Evolutionary conservation across 2,797 vertebrate genomes (phyloP), one percentile per base, ranked within the genome.

Genomic region (Notolabrus celidotus): DNA sequence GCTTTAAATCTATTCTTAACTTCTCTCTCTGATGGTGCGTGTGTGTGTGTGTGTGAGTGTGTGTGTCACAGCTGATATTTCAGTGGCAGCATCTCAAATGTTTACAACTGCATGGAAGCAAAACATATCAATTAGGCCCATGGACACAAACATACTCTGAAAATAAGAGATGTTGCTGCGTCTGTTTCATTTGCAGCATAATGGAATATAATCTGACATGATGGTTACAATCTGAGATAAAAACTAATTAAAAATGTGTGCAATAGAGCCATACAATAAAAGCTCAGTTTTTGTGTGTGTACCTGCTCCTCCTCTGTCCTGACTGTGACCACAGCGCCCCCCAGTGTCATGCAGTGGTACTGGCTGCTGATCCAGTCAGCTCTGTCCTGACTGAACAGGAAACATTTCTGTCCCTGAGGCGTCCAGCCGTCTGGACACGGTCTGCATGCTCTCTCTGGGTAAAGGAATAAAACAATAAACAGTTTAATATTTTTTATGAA

Each of bases 361-460:
- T 89, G 86, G 31, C 86, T 83, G 65, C 65, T 68, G 67, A 79
- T 74, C 85, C 85, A 88, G 60, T 83, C 74, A 0, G 52, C 52
- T 50, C 85, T 49, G 45, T 86, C 71, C 38, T 38, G 5, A 23
- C 53, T 80, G 75, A 85, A 82, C 39, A 79, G 67, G 53, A 81
- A 82, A 33, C 76, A 84, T 17, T 73, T 88, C 25, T 77, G 50
- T 20, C 71, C 76, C 10, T 79, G 66, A 1, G 41, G 36, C 3
- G 0, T 56, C 82, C 77, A 77, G 31, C 38, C 20, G 7, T 10
- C 39, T 0, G 47, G 67, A 45, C 77, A 76, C 0, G 60, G 66
- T 0, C 34, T 49, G 64, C 79, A 86, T 7, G 3, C 16, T 33
- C 70, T 49, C 20, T 73, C 85, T 82, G 77, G 33, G 33, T 33